A percentile compares a stretch with the other conserved stretches of the same genome.
These are phyloP conservation scores for Echiichthys vipera DNA, from an alignment of 2,797 vertebrate genomes.

Conservation along the genomic window DNA sequence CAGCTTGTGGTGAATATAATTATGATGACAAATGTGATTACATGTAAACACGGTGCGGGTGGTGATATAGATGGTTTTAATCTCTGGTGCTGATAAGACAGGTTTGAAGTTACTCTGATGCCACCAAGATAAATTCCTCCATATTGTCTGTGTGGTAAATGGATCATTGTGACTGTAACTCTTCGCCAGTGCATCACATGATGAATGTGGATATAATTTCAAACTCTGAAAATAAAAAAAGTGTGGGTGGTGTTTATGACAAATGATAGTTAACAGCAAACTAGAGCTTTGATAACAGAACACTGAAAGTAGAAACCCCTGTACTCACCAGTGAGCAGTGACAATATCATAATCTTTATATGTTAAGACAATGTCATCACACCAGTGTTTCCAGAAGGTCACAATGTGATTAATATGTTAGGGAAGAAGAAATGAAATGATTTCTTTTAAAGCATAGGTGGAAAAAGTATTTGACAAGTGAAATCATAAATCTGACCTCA, in stretches of 20 bases:
- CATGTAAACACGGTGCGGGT: neutral
- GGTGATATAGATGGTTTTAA: conserved; percentile 1
- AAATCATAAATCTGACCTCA: no score
- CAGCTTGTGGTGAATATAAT: neutral
- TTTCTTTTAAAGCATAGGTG: no score
- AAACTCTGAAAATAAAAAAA: neutral
- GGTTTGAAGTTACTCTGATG: neutral
- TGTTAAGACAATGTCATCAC: neutral
- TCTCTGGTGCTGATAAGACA: neutral
- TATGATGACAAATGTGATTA: conserved; percentile 19
- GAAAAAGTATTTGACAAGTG: no score
- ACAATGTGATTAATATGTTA: neutral
- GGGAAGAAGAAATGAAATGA: no score
- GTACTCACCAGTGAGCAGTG: neutral
- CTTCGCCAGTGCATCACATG: neutral
- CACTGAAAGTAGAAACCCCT: neutral
- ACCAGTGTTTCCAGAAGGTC: no score
- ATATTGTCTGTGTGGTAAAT: neutral
- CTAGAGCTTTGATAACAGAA: neutral
- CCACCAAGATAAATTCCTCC: conserved; percentile 6
- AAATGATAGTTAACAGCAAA: neutral
- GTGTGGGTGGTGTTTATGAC: neutral
- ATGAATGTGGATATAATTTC: conserved; percentile 6
- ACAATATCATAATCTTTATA: neutral
- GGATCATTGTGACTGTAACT: conserved; percentile 1